A percentile compares a stretch with the other conserved stretches of the same genome.
Evolutionary conservation across 2,797 vertebrate species (phyloP).

Genomic region (Podarcis lilfordi): DNA sequence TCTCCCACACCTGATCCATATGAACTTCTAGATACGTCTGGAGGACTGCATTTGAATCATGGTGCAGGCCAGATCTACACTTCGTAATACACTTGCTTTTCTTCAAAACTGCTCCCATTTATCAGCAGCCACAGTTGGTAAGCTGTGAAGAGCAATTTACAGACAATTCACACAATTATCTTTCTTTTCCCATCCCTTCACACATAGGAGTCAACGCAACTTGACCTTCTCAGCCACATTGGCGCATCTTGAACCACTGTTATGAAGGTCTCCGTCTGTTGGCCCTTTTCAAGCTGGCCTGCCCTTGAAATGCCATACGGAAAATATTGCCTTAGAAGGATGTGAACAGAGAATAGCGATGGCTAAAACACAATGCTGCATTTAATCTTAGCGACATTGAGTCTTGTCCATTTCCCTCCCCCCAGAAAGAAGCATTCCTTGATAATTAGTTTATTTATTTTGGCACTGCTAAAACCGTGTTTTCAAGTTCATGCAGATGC

Average conservation of each 20-base stretch:
- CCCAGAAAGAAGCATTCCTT: constrained; percentile 11
- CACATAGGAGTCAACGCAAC: background rate
- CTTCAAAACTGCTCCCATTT: background rate
- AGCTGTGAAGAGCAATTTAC: background rate
- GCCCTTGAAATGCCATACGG: constrained; percentile 25
- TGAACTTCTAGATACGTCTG: too few relatives aligned
- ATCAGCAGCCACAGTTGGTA: background rate
- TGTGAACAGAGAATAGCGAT: constrained; percentile 12
- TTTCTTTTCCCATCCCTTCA: background rate
- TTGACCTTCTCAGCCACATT: constrained; percentile 11
- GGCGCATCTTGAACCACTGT: background rate
- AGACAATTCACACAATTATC: background rate
- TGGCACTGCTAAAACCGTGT: background rate
- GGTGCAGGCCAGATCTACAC: background rate
- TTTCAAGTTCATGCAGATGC: constrained; percentile 9
- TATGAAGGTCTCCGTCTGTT: constrained; percentile 5
- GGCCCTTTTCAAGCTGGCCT: constrained; percentile 7
- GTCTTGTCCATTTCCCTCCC: constrained; percentile 26
- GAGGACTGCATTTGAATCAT: background rate
- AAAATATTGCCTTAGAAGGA: constrained; percentile 45
- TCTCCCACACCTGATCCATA: too few relatives aligned
- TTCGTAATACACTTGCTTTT: background rate
- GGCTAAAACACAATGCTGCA: constrained; percentile 18
- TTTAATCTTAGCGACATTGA: constrained; percentile 41
- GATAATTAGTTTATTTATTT: constrained; percentile 34